phyloP scores from a whole-genome alignment of 2,797 vertebrate species.

The Anguilla anguilla region DNA sequence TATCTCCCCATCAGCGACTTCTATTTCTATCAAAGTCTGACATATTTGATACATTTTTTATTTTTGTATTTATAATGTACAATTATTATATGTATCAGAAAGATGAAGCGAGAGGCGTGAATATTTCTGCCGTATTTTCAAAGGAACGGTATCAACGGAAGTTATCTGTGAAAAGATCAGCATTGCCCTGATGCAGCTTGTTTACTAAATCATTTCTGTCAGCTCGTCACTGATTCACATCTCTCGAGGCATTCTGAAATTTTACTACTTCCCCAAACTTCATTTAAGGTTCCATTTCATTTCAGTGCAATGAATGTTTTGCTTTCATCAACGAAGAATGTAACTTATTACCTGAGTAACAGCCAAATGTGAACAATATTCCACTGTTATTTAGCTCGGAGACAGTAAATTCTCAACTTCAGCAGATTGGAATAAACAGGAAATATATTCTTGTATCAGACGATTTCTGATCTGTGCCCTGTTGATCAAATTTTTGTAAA shows the following conservation, averaged over 20 bases:
- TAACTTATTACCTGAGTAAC: neutral
- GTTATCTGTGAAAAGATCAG: slow-evolving; percentile 32
- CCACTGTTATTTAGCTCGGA: neutral
- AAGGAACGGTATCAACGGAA: slow-evolving; percentile 42
- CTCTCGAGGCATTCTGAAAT: slow-evolving; percentile 1
- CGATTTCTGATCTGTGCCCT: neutral
- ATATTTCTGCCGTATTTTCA: slow-evolving; percentile 17
- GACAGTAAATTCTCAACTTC: slow-evolving; percentile 4
- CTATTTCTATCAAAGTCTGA: slow-evolving; percentile 8
- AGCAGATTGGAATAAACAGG: slow-evolving; percentile 6
- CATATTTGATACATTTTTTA: slow-evolving; percentile 38
- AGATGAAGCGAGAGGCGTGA: slow-evolving; percentile 33
- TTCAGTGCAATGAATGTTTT: neutral
- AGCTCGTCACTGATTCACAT: slow-evolving; percentile 32
- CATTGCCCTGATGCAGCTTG: slow-evolving; percentile 33
- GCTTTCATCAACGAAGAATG: neutral
- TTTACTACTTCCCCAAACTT: neutral
- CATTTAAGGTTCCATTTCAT: neutral
- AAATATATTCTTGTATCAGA: slow-evolving; percentile 15
- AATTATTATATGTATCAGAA: slow-evolving; percentile 56
- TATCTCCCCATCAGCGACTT: neutral
- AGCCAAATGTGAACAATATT: neutral
- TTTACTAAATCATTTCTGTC: neutral
- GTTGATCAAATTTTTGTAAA: neutral
- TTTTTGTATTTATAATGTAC: slow-evolving; percentile 61